phyloP scores from a whole-genome alignment of 2,888 invertebrate genomes.

The Cheiracanthium punctorium region DNA sequence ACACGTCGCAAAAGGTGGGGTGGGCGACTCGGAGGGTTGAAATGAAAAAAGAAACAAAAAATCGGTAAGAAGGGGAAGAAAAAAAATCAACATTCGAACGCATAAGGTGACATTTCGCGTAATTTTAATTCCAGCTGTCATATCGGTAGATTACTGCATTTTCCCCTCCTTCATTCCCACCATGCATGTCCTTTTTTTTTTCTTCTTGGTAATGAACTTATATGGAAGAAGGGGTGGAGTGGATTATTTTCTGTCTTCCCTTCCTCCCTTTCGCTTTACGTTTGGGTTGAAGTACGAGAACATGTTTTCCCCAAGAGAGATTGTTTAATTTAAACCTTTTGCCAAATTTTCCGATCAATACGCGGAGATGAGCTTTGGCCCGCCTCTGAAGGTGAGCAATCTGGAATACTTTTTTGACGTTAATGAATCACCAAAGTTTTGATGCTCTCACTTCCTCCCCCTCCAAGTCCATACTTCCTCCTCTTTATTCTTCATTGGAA shows the following conservation, averaged over 20 bases:
- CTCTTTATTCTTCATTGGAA: background rate
- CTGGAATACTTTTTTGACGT: conserved; percentile 53
- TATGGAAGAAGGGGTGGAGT: conserved; percentile 11
- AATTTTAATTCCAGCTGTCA: conserved; percentile 70
- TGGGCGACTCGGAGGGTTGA: background rate
- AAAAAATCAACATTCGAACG: conserved; percentile 44
- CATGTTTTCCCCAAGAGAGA: conserved; percentile 41
- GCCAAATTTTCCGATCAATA: conserved; percentile 67
- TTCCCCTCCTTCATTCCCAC: conserved; percentile 11
- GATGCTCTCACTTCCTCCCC: background rate
- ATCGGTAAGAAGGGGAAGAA: conserved; percentile 24
- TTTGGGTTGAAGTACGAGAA: conserved; percentile 28
- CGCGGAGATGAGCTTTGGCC: conserved; percentile 56
- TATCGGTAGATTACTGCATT: conserved; percentile 64
- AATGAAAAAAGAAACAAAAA: conserved; percentile 25
- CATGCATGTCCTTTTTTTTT: too few species aligned
- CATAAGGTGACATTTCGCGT: conserved; percentile 66
- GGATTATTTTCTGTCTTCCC: background rate
- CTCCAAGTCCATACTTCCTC: background rate
- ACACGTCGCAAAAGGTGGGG: conserved; percentile 20
- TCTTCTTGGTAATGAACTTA: conserved; percentile 62
- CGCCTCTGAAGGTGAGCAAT: conserved; percentile 52
- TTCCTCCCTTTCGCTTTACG: background rate
- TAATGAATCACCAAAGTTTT: conserved; percentile 64
- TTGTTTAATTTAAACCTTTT: conserved; percentile 68